Base-by-base conservation (phyloP, 2,797 vertebrate genomes). In the Iguana delicatissima region DNA sequence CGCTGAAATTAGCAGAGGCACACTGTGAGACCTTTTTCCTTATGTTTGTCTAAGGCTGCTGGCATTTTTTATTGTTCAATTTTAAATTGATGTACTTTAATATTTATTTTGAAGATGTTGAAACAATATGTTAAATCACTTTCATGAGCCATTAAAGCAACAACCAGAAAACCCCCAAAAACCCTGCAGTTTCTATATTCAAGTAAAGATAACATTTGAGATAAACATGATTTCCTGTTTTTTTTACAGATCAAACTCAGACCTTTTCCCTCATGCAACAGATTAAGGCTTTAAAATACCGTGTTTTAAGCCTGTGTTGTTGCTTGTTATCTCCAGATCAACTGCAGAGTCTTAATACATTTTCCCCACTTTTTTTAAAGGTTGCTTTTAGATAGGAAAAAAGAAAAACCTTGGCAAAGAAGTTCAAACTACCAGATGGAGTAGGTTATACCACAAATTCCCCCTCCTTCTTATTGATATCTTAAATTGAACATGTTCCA, bases 401-500 rank as follows among this genome's bases (percentile, higher is more conserved):
- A 94, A 84, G 77, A 94, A 95, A 89, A 85, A 89, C 96, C 95
- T 97, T 97, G 98, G 96, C 97, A 97, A 97, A 96, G 93, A 96
- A 96, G 91, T 93, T 95, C 94, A 93, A 97, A 95, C 94, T 96
- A 97, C 96, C 97, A 97, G 96, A 97, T 97, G 97, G 97, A 95
- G 96, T 95, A 96, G 96, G 93, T 96, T 96, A 92, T 96, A 96
- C 95, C 96, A 97, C 97, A 96, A 94, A 97, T 91, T 93, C 91
- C 84, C 82, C 74, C 91, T 83, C 93, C 55, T 95, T 95, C 95
- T 97, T 96, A 96, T 97, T 97, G 97, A 97, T 97, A 96, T 96
- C 97, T 97, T 96, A 96, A 96, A 96, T 96, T 96, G 96, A 97
- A 97, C 96, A 96, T 94, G 96, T 97, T 97, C 97, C 96, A 97